A percentile compares a stretch with the other conserved stretches of the same genome.
These are phyloP conservation scores for Cinclus mexicanus DNA, from an alignment of 2,113 vertebrate genomes.

Conservation along the genomic window DNA sequence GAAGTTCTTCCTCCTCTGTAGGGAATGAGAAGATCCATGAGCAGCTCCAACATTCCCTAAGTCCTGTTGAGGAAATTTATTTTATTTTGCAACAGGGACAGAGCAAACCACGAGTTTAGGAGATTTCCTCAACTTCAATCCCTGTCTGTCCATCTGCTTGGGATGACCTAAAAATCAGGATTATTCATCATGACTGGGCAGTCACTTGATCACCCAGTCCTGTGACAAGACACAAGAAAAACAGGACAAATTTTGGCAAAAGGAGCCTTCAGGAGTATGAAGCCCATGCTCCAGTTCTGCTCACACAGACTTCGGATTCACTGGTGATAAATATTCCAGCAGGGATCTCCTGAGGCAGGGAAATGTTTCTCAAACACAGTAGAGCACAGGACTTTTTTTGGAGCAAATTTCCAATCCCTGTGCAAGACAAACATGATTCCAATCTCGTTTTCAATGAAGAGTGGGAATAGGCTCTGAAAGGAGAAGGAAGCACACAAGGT, in stretches of 20 bases:
- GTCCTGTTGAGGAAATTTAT: not conserved
- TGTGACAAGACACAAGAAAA: not conserved
- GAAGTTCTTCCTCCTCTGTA: not conserved
- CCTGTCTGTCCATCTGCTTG: not conserved
- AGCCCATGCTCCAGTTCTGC: not conserved
- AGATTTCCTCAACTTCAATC: not conserved
- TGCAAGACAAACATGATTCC: not conserved
- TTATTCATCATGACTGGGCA: not conserved
- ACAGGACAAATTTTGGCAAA: not conserved
- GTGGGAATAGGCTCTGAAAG: rapidly evolving
- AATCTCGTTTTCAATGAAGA: not conserved
- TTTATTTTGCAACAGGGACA: not conserved
- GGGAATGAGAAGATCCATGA: not conserved
- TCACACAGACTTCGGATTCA: not conserved
- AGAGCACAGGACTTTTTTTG: not conserved
- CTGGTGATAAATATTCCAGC: not conserved
- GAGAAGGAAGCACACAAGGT: not conserved
- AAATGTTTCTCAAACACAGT: not conserved
- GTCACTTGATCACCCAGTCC: not conserved
- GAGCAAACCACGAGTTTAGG: not conserved
- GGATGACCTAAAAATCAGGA: not conserved
- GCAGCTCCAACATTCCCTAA: not conserved
- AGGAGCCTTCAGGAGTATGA: not conserved
- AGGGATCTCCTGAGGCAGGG: not conserved
- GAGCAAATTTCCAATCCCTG: not conserved